A percentile compares a stretch with the other conserved stretches of the same genome.
Evolutionary conservation across 2,888 invertebrate genomes (phyloP).

Genomic region (Ochropleura leucogaster): DNA sequence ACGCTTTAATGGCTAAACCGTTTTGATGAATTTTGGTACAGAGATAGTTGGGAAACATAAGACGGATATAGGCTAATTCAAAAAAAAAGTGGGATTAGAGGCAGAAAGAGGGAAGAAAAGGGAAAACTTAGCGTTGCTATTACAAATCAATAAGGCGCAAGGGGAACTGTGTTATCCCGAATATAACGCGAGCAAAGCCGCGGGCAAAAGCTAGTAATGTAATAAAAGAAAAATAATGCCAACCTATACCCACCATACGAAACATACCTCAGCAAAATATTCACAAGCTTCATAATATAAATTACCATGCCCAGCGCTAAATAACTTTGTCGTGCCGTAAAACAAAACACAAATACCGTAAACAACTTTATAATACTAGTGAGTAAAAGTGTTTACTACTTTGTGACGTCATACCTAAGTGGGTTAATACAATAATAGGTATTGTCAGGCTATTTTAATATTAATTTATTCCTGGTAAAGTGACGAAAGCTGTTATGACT

Average conservation of each 20-base stretch:
- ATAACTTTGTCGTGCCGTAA: constrained; percentile 15
- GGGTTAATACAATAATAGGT: constrained; percentile 63
- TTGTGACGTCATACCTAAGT: constrained; percentile 51
- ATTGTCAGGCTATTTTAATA: constrained; percentile 48
- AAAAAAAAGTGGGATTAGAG: too few species aligned
- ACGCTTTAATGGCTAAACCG: too few species aligned
- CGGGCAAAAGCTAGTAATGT: too few species aligned
- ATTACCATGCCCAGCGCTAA: constrained; percentile 28
- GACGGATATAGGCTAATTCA: too few species aligned
- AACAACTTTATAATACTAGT: constrained; percentile 48
- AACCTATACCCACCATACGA: not conserved
- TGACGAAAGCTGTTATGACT: constrained; percentile 51
- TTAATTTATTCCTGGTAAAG: constrained; percentile 44
- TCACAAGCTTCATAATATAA: constrained; percentile 23
- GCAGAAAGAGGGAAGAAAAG: too few species aligned
- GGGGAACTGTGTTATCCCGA: too few species aligned
- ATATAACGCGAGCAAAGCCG: too few species aligned
- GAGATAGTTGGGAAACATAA: too few species aligned
- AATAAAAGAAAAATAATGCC: constrained; percentile 6
- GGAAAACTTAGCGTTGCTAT: too few species aligned
- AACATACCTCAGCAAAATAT: constrained; percentile 30
- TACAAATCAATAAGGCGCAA: too few species aligned
- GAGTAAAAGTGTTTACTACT: constrained; percentile 40
- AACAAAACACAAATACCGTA: constrained; percentile 45
- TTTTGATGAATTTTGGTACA: too few species aligned